These are phyloP conservation scores for Anguilla rostrata DNA, from an alignment of 2,113 vertebrate genomes.

Conservation along the genomic window DNA sequence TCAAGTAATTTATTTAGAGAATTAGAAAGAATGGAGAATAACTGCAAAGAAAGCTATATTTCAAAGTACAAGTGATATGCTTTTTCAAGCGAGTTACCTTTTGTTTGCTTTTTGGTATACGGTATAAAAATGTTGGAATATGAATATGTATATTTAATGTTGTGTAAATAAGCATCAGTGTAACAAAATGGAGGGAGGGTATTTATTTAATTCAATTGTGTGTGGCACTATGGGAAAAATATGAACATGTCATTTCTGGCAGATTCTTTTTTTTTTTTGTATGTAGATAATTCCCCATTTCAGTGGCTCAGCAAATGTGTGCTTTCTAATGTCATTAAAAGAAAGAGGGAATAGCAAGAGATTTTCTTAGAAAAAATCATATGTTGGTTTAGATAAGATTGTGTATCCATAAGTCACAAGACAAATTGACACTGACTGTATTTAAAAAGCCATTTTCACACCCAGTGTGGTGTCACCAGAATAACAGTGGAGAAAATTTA, in stretches of 20 bases:
- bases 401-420: background rate
- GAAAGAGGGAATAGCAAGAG: background rate
- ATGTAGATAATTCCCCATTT: background rate
- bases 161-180: conserved; percentile 62
- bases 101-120: conserved; percentile 35
- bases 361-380: background rate
- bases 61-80: conserved; percentile 35
- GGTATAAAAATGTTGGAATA: conserved; percentile 34
- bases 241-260: conserved; percentile 3
- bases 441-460: background rate
- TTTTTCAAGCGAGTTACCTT: conserved; percentile 25
- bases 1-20: conserved; percentile 66
- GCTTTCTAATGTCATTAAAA: background rate
- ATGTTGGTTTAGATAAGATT: background rate
- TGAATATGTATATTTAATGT: conserved; percentile 52
- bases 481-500: background rate
- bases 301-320: background rate
- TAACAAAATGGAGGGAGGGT: conserved; percentile 34
- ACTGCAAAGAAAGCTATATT: conserved; percentile 34
- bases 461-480: background rate
- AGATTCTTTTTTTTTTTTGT: conserved; percentile 2
- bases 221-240: conserved; percentile 7
- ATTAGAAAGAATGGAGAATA: conserved; percentile 28
- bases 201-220: conserved; percentile 33
- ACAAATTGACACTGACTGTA: background rate